These are phyloP conservation scores for Andrena haemorrhoa DNA, from an alignment of 2,888 invertebrate species.

Conservation along the genomic window DNA sequence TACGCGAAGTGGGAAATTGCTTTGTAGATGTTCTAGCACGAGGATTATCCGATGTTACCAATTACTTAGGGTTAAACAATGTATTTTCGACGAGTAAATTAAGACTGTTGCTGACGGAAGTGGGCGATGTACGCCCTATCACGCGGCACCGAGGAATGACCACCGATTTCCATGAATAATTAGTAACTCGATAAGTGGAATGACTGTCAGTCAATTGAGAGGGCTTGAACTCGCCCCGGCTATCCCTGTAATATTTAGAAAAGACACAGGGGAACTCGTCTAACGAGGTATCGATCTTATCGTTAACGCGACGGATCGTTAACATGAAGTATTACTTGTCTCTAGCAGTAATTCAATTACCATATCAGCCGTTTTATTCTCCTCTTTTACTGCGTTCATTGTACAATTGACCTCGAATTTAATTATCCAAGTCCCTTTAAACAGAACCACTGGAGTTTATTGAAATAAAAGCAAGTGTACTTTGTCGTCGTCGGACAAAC, in stretches of 20 bases:
- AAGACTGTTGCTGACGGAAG: conserved; percentile 19
- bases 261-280: conserved; percentile 58
- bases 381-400: not conserved
- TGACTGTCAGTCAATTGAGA: conserved; percentile 55
- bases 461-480: not conserved
- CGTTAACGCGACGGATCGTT: conserved; percentile 29
- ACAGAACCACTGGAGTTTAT: not conserved
- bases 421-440: not conserved
- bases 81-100: conserved; percentile 29
- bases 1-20: not conserved
- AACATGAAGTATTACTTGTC: not conserved
- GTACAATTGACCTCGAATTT: not conserved
- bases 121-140: conserved; percentile 63
- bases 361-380: not conserved
- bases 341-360: not conserved
- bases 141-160: conserved; percentile 62
- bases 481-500: too few species aligned
- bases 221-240: conserved; percentile 51
- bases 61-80: not conserved
- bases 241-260: conserved; percentile 63
- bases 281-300: conserved; percentile 67
- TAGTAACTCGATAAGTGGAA: conserved; percentile 64
- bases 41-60: not conserved
- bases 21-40: not conserved
- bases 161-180: conserved; percentile 67